A percentile compares a stretch with the other conserved stretches of the same genome.
Evolutionary conservation across 2,888 invertebrate species (phyloP).

Genomic region (Syritta pipiens): DNA sequence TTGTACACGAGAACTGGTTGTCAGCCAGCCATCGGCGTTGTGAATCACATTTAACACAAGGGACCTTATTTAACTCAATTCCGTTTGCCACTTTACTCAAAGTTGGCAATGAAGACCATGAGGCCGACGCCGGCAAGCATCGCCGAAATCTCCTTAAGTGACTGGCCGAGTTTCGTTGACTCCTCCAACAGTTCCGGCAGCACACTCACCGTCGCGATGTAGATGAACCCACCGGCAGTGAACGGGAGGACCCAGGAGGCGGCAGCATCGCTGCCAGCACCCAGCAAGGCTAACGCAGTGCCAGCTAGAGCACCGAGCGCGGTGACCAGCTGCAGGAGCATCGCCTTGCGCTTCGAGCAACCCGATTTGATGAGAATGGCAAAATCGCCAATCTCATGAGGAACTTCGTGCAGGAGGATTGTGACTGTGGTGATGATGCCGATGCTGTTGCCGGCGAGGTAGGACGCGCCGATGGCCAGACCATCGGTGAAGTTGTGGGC

Average conservation of each 20-base stretch:
- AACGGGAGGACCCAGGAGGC: conserved; percentile 96
- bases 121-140: conserved; percentile 93
- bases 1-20: neutral
- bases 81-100: conserved; percentile 72
- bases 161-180: conserved; percentile 91
- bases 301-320: conserved; percentile 97
- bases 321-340: conserved; percentile 95
- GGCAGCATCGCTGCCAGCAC: conserved; percentile 86
- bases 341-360: conserved; percentile 95
- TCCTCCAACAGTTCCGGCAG: conserved; percentile 98
- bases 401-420: conserved; percentile 98
- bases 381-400: conserved; percentile 99
- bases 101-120: conserved; percentile 95
- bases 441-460: conserved; percentile 92
- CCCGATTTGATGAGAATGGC: conserved; percentile 99
- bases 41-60: neutral
- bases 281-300: conserved; percentile 92
- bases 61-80: conserved; percentile 1
- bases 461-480: conserved; percentile 98
- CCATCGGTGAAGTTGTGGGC: conserved; percentile 99
- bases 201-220: conserved; percentile 99
- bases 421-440: conserved; percentile 96
- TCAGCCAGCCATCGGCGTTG: neutral
- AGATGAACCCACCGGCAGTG: conserved; percentile 99
- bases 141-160: conserved; percentile 93